A percentile compares a stretch with the other conserved stretches of the same genome.
These are phyloP conservation scores for Callipepla californica DNA, from an alignment of 2,113 vertebrate genomes.

Conservation along the genomic window DNA sequence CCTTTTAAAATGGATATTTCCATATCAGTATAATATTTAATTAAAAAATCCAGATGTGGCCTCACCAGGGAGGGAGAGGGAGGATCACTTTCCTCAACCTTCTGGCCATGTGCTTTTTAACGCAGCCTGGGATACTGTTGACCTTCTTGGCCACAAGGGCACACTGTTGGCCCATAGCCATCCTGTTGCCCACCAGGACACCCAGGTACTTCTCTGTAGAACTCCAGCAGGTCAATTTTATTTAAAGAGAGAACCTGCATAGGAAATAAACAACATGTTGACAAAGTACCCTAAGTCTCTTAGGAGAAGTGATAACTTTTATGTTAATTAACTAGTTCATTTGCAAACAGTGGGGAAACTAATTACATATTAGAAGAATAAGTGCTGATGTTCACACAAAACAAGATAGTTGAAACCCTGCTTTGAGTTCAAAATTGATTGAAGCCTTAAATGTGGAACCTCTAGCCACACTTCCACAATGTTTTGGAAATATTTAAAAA, in stretches of 20 bases:
- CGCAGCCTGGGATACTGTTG: too few species aligned
- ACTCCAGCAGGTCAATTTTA: background rate
- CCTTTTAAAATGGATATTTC: background rate
- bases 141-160: too few species aligned
- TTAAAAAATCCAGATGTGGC: background rate
- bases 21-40: background rate
- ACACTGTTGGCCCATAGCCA: too few species aligned
- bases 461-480: background rate
- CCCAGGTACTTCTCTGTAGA: too few species aligned
- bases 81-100: too few species aligned
- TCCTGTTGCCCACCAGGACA: too few species aligned
- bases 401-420: background rate
- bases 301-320: background rate
- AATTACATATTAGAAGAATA: background rate
- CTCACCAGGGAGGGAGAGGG: background rate
- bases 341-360: background rate
- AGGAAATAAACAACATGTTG: background rate
- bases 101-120: too few species aligned
- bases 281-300: background rate
- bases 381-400: background rate
- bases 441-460: background rate
- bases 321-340: background rate
- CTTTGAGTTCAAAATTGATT: background rate
- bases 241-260: background rate
- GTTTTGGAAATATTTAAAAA: background rate